Conservation (phyloP, 2,888 invertebrate species). For the Seira sanloemensis region DNA sequence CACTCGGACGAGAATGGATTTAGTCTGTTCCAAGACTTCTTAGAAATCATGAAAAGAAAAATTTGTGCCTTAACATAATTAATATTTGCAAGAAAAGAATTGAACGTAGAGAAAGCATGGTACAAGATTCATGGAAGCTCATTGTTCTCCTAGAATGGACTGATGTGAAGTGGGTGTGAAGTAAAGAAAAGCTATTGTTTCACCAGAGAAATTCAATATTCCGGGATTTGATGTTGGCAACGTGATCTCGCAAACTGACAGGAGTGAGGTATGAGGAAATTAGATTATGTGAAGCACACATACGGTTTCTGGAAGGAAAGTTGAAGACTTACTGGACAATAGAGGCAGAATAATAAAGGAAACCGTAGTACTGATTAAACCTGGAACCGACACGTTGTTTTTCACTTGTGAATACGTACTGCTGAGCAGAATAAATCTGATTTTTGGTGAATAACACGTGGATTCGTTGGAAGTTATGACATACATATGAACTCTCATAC, state of each 20-base stretch:
- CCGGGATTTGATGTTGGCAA: neutral
- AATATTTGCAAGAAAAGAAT: too few relatives aligned
- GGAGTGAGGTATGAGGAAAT: neutral
- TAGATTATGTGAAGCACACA: neutral
- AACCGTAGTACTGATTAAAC: conserved; percentile 34
- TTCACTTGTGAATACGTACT: too few relatives aligned
- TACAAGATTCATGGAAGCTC: neutral
- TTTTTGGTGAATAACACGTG: too few relatives aligned
- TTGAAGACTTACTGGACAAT: neutral
- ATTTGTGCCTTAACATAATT: too few relatives aligned
- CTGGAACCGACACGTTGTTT: too few relatives aligned
- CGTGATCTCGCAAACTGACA: neutral
- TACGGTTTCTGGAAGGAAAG: neutral
- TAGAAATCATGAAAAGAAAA: too few relatives aligned
- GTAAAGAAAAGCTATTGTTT: neutral
- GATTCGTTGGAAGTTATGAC: too few relatives aligned
- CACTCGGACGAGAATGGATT: too few relatives aligned
- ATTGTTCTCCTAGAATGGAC: conserved; percentile 7
- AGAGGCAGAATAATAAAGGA: neutral
- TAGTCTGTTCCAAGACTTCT: too few relatives aligned
- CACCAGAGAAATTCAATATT: neutral
- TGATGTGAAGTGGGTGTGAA: neutral
- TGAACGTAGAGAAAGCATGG: too few relatives aligned
- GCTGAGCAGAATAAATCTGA: too few relatives aligned
- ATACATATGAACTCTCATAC: too few relatives aligned